Percentiles rank a stretch among this genome's conserved stretches.
phyloP scores from a whole-genome alignment of 2,888 invertebrate species.

The Endomychus coccineus region DNA sequence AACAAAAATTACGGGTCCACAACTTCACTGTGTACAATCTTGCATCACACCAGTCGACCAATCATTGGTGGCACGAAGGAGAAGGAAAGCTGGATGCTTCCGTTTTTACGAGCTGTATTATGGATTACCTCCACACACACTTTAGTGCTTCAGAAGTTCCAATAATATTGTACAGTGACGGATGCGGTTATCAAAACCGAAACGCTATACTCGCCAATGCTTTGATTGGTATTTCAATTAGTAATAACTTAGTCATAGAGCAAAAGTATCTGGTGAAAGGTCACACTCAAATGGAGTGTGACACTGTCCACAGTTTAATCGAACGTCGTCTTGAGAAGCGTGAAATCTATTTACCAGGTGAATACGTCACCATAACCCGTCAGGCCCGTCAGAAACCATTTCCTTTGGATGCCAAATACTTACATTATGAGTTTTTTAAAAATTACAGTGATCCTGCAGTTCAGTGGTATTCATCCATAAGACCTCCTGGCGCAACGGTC shows the following conservation, averaged over 20 bases:
- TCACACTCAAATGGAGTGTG: slow-evolving; percentile 11
- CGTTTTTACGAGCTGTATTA: slow-evolving; percentile 14
- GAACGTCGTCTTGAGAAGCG: slow-evolving; percentile 10
- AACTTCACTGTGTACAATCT: slow-evolving; percentile 21
- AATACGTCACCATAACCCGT: slow-evolving; percentile 14
- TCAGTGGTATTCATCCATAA: slow-evolving; percentile 15
- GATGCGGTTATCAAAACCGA: slow-evolving; percentile 17
- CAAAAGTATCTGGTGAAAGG: slow-evolving; percentile 17
- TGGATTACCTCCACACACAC: slow-evolving; percentile 14
- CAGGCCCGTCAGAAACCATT: slow-evolving; percentile 10
- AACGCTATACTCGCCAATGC: slow-evolving; percentile 14
- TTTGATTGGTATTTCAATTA: slow-evolving; percentile 8
- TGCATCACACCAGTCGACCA: slow-evolving; percentile 11
- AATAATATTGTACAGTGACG: slow-evolving; percentile 14
- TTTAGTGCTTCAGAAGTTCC: slow-evolving; percentile 3
- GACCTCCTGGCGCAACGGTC: no score
- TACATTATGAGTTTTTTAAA: slow-evolving; percentile 9
- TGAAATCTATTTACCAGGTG: slow-evolving; percentile 17
- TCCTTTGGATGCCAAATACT: background rate
- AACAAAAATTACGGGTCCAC: slow-evolving; percentile 19
- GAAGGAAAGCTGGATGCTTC: slow-evolving; percentile 12
- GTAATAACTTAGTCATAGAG: slow-evolving; percentile 7
- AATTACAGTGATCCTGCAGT: slow-evolving; percentile 12
- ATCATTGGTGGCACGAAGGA: slow-evolving; percentile 17
- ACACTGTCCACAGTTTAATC: slow-evolving; percentile 12